phyloP scores from a whole-genome alignment of 2,797 vertebrate species.

The Gambusia yucatana region DNA sequence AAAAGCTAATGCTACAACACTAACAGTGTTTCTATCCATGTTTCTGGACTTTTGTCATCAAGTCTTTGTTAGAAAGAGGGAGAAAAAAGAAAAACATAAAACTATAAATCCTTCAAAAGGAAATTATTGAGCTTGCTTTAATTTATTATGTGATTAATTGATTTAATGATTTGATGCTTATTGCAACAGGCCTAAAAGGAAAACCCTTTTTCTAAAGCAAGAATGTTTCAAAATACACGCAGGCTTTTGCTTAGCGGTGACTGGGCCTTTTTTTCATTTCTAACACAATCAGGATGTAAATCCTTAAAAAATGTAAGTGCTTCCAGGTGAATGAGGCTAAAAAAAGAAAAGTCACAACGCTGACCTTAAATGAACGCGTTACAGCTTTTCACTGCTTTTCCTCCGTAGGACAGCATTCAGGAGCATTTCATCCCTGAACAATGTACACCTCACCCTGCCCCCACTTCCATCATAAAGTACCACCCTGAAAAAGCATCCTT shows the following conservation, averaged over 20 bases:
- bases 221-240: background rate
- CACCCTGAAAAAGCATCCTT: slow-evolving; percentile 65
- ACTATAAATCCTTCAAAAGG: no score
- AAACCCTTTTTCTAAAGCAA: background rate
- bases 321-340: slow-evolving; percentile 22
- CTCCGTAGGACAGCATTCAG: background rate
- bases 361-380: background rate
- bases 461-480: slow-evolving; percentile 55
- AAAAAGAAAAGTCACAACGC: slow-evolving; percentile 14
- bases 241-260: slow-evolving; percentile 3
- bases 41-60: no score
- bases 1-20: background rate
- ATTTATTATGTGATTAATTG: no score
- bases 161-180: no score
- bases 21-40: no score
- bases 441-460: slow-evolving; percentile 56
- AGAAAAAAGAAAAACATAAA: no score
- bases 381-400: background rate
- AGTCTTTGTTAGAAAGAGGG: no score
- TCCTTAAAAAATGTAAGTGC: slow-evolving; percentile 7
- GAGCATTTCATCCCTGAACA: slow-evolving; percentile 52
- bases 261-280: background rate
- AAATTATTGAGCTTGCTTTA: no score
- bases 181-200: background rate
- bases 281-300: slow-evolving; percentile 23